Base-by-base conservation (phyloP, 2,888 invertebrate species). In the Eledona agricola region DNA sequence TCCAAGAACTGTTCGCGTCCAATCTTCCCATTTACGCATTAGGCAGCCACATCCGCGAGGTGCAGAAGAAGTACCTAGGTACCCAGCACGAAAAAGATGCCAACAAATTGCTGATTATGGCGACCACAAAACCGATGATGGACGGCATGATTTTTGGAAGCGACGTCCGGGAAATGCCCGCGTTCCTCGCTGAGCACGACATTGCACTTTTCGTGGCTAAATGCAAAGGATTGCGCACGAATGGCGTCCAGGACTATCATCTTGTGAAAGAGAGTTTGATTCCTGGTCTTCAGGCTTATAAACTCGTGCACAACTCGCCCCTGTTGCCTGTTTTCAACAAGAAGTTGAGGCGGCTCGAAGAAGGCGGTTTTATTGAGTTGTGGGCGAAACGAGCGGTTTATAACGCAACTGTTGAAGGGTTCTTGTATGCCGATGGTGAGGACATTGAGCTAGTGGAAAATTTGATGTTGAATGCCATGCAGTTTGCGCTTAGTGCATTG, bases 181-280 rank as follows among this genome's bases (percentile, higher is more conserved):
- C 46, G 1, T 32, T 55, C 11, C 3, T 55, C 7, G 45, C 19
- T 9, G 49, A 55, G 28, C 25, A 46, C 11, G 55, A 55, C 13
- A 19, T 49, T 1, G 55, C 51, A n/a, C 5, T 40, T 17, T 53
- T 25, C 20, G 15, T 49, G 7, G 23, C 53, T 2, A 29, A 42
- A 13, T 26, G 25, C 22, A 32, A 15, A 25, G 11, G 19, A 12
- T 19, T 23, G 9, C 26, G 45, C 5, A 51, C 9, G 26, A 45
- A 51, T 32, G 51, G 29, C 3, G 13, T n/a, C 11, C 43, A 50
- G 16, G 19, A 42, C 5, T 51, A 51, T 13, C 57, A 57, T 25
- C 9, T 57, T 17, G 40, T 57, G 5, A 19, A 31, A 38, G 57
- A 57, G 25, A 54, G 54, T 22, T n/a, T 57, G n/a, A 46, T 57